These are phyloP conservation scores for Cephalopachus bancanus DNA, from an alignment of 2,797 vertebrate species.

Conservation along the genomic window DNA sequence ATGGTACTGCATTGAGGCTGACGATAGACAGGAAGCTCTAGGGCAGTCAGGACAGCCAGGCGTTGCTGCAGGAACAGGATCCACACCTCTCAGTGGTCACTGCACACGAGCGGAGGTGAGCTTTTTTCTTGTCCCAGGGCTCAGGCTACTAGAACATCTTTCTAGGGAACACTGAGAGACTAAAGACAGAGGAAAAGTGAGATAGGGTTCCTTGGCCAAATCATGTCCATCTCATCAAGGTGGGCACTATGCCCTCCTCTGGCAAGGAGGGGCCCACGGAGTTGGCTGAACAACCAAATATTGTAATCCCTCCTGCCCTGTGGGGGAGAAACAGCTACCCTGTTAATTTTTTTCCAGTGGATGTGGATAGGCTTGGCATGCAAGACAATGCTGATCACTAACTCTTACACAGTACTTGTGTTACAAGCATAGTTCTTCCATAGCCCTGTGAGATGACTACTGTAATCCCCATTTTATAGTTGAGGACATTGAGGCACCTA, in stretches of 20 bases:
- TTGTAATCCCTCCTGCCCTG: neutral
- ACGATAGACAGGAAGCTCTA: fast-evolving
- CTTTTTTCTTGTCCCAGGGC: neutral
- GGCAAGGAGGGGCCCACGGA: neutral
- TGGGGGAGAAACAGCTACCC: neutral
- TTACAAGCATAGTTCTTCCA: neutral
- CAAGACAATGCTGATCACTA: fast-evolving
- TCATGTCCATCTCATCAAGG: neutral
- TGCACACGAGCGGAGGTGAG: fast-evolving
- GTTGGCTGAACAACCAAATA: fast-evolving
- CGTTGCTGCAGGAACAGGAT: neutral
- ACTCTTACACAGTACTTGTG: fast-evolving
- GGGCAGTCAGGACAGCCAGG: neutral
- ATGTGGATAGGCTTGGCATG: neutral
- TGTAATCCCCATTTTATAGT: neutral
- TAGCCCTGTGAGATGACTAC: fast-evolving
- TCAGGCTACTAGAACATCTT: neutral
- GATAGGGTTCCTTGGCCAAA: neutral
- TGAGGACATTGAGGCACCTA: neutral
- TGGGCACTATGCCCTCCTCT: fast-evolving
- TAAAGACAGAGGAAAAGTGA: neutral
- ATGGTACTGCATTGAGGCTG: fast-evolving
- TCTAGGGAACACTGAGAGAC: neutral
- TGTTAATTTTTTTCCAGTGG: neutral
- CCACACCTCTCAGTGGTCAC: neutral